A percentile compares a stretch with the other conserved stretches of the same genome.
Evolutionary conservation across 2,888 invertebrate genomes (phyloP).

Genomic region (Cataglyphis rosenhaueri): DNA sequence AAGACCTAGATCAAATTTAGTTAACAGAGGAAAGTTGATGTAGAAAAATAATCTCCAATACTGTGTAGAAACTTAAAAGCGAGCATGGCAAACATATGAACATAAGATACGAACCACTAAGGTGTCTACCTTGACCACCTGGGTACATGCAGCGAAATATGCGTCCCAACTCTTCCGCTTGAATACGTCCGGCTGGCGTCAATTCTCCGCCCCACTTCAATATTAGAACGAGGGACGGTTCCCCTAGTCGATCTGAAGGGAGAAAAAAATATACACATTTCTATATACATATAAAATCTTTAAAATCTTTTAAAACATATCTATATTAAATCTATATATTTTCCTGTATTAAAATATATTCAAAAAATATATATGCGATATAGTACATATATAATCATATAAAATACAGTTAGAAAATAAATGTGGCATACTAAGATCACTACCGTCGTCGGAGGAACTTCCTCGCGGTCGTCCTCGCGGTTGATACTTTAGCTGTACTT

Average conservation of each 20-base stretch:
- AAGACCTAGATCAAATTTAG: slow-evolving; percentile 50
- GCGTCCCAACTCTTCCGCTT: slow-evolving; percentile 98
- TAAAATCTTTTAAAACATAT: not conserved
- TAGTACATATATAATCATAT: slow-evolving; percentile 4
- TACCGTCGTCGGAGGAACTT: slow-evolving; percentile 97
- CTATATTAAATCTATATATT: slow-evolving; percentile 2
- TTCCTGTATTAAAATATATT: not conserved
- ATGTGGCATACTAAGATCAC: slow-evolving; percentile 85
- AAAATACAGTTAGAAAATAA: slow-evolving; percentile 45
- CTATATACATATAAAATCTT: not conserved
- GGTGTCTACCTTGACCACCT: slow-evolving; percentile 96
- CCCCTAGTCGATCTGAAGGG: slow-evolving; percentile 91
- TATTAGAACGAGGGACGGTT: slow-evolving; percentile 97
- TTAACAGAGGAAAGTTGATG: slow-evolving; percentile 61
- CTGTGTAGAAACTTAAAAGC: slow-evolving; percentile 67
- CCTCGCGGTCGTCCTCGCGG: slow-evolving; percentile 96
- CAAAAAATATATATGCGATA: not conserved
- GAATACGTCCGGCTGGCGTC: slow-evolving; percentile 98
- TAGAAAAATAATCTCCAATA: slow-evolving; percentile 57
- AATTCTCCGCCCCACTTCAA: slow-evolving; percentile 99
- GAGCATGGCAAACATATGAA: slow-evolving; percentile 78
- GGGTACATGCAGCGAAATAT: slow-evolving; percentile 99
- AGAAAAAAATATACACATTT: not conserved
- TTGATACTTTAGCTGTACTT: slow-evolving; percentile 99
- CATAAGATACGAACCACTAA: slow-evolving; percentile 89